These are phyloP conservation scores for Cotesia glomerata DNA, from an alignment of 1,140 invertebrate genomes.

Conservation along the genomic window DNA sequence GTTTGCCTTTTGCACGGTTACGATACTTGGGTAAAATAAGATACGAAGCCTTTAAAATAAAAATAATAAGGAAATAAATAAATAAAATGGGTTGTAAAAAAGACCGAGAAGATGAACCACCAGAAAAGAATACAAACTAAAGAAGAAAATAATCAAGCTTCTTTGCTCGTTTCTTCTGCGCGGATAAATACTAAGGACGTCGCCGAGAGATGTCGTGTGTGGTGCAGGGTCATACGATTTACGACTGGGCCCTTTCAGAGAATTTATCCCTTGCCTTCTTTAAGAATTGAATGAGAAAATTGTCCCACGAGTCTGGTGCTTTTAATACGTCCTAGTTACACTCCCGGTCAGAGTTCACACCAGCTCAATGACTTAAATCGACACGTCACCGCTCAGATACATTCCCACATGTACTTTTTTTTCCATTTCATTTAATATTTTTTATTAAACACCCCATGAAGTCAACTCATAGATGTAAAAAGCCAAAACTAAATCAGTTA, in stretches of 20 bases:
- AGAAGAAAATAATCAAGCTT: conserved; percentile 27
- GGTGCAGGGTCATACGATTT: conserved; percentile 47
- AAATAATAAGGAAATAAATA: neutral
- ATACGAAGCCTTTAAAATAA: no score
- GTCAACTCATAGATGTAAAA: no score
- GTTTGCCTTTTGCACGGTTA: conserved; percentile 3
- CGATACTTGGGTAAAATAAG: no score
- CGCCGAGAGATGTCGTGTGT: conserved; percentile 36
- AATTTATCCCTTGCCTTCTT: conserved; percentile 18
- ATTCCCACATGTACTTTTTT: neutral
- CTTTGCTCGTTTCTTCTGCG: conserved; percentile 10
- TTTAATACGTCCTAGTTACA: conserved; percentile 44
- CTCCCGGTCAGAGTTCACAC: conserved; percentile 21
- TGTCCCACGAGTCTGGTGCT: conserved; percentile 17
- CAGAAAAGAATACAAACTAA: neutral
- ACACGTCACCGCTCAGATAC: conserved; percentile 18
- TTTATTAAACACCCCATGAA: neutral
- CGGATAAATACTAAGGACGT: conserved; percentile 28
- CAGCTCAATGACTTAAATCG: conserved; percentile 14
- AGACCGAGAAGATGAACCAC: neutral
- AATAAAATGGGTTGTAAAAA: neutral
- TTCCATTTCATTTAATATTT: neutral
- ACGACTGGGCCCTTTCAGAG: conserved; percentile 41
- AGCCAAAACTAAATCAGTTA: no score
- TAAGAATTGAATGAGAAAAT: neutral